A percentile compares a stretch with the other conserved stretches of the same genome.
These are phyloP conservation scores for Exocentrus adspersus DNA, from an alignment of 2,888 invertebrate species.

Conservation along the genomic window DNA sequence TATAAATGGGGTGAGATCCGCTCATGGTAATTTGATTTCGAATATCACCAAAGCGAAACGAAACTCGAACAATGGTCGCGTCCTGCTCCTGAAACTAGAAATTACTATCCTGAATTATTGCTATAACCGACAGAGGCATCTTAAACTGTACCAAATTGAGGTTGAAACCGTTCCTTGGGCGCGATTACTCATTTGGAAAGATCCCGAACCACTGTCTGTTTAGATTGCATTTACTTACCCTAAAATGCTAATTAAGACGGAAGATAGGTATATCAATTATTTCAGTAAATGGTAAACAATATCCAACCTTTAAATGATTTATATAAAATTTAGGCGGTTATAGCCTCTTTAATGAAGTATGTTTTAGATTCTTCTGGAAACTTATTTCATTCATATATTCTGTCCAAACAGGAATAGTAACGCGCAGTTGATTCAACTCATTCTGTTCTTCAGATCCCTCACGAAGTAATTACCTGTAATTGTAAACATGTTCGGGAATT, in stretches of 20 bases:
- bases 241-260: background rate
- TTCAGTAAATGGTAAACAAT: too few relatives aligned
- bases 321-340: too few relatives aligned
- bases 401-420: too few relatives aligned
- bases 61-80: too few relatives aligned
- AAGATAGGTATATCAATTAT: background rate
- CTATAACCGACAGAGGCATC: constrained; percentile 13
- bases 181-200: constrained; percentile 10
- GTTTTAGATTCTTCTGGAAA: too few relatives aligned
- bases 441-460: background rate
- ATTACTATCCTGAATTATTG: constrained; percentile 23
- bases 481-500: background rate
- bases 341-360: too few relatives aligned
- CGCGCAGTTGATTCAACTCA: background rate
- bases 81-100: constrained; percentile 10
- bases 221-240: background rate
- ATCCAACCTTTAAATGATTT: too few relatives aligned
- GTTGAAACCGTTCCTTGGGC: background rate
- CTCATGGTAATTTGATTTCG: constrained; percentile 21
- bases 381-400: too few relatives aligned
- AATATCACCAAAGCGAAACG: constrained; percentile 14
- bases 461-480: background rate
- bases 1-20: constrained; percentile 19
- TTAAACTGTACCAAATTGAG: constrained; percentile 8
- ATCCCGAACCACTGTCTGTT: background rate